These are phyloP conservation scores for Aurelia sp. DNA, from an alignment of 30 jellyfish, hydroid and myxozoan genomes.

Conservation along the genomic window DNA sequence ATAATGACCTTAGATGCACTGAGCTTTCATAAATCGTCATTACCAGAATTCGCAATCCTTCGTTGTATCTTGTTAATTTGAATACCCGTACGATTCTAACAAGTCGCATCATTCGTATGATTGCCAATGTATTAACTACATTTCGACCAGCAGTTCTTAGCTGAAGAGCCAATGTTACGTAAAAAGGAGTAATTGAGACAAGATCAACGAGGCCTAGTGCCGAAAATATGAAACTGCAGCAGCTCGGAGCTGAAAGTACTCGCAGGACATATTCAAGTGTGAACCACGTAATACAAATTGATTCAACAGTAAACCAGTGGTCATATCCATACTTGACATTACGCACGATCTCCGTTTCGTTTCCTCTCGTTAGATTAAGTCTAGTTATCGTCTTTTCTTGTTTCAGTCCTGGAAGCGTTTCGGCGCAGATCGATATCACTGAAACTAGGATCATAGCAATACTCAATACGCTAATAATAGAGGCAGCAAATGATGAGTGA, in stretches of 20 bases:
- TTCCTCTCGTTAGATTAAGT: constrained; percentile 28
- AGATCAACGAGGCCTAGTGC: constrained; percentile 73
- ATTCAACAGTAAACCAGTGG: constrained; percentile 71
- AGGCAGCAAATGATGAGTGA: constrained; percentile 30
- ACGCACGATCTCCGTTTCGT: background rate
- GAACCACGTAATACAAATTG: constrained; percentile 60
- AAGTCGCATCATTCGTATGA: constrained; percentile 61
- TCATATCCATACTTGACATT: constrained; percentile 10
- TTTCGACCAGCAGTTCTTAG: constrained; percentile 15
- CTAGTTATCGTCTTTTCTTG: background rate
- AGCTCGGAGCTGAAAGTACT: constrained; percentile 70
- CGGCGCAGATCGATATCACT: constrained; percentile 72
- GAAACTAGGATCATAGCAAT: constrained; percentile 47
- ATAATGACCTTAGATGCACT: constrained; percentile 60
- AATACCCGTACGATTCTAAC: constrained; percentile 81
- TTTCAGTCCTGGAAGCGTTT: constrained; percentile 72
- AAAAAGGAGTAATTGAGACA: constrained; percentile 58
- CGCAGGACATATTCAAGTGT: constrained; percentile 65
- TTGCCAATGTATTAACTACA: constrained; percentile 20
- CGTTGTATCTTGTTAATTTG: constrained; percentile 79
- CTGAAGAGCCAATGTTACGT: constrained; percentile 19
- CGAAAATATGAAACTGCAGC: constrained; percentile 46
- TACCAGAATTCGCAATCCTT: constrained; percentile 76
- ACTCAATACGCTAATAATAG: constrained; percentile 40
- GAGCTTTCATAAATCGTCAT: constrained; percentile 77